A percentile compares a stretch with the other conserved stretches of the same genome.
phyloP scores from a whole-genome alignment of 2,113 vertebrate species.

The Tupaia chinensis region DNA sequence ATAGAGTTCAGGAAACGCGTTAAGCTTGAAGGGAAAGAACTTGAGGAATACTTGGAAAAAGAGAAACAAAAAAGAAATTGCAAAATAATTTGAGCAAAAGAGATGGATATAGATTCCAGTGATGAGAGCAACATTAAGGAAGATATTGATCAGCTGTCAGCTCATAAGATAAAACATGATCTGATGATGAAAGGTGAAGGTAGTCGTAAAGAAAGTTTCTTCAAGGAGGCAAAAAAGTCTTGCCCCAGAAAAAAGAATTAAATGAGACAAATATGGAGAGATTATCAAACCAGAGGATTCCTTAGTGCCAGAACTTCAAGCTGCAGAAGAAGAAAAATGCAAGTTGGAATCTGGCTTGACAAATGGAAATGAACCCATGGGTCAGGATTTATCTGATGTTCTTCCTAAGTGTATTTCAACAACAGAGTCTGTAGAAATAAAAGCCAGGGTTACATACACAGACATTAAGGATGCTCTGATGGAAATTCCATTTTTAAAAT shows the following conservation, averaged over 20 bases:
- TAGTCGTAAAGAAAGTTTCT: conserved; percentile 97
- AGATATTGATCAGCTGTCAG: conserved; percentile 94
- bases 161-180: conserved; percentile 96
- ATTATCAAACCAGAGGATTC: conserved; percentile 99
- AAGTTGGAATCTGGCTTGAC: conserved; percentile 96
- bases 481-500: conserved; percentile 99
- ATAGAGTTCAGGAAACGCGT: conserved; percentile 98
- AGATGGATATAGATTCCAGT: conserved; percentile 98
- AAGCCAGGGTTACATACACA: conserved; percentile 96
- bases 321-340: conserved; percentile 98
- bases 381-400: conserved; percentile 97
- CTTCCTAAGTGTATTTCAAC: conserved; percentile 97
- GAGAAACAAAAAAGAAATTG: conserved; percentile 98
- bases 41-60: conserved; percentile 97
- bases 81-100: conserved; percentile 98
- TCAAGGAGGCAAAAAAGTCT: conserved; percentile 99
- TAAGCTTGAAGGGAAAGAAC: conserved; percentile 97
- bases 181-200: conserved; percentile 99
- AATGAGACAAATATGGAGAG: conserved; percentile 99
- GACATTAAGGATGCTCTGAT: conserved; percentile 98
- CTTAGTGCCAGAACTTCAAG: conserved; percentile 97
- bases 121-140: conserved; percentile 98
- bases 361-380: conserved; percentile 99
- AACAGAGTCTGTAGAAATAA: conserved; percentile 96
- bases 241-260: conserved; percentile 98